phyloP scores from a whole-genome alignment of 1,140 invertebrate genomes.

The Acromyrmex charruanus region DNA sequence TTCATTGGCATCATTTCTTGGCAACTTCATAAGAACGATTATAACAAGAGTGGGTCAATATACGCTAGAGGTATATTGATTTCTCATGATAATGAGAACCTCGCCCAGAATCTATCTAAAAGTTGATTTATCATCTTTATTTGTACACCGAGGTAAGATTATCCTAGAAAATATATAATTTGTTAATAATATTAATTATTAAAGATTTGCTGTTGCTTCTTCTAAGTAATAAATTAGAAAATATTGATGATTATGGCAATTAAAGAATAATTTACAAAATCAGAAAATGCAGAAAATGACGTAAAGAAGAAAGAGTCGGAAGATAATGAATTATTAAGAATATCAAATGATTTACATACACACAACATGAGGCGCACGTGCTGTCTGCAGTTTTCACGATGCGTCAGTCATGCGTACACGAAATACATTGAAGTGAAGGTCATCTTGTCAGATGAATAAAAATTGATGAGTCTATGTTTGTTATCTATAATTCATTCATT shows the following conservation, averaged over 20 bases:
- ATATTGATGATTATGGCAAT: not conserved
- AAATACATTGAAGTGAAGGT: not conserved
- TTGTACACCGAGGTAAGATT: not conserved
- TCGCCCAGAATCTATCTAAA: not conserved
- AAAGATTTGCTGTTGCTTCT: not conserved
- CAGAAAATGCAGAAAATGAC: not conserved
- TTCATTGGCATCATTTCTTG: constrained; percentile 59
- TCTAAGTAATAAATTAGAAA: not conserved
- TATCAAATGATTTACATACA: not conserved
- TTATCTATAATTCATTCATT: constrained; percentile 11
- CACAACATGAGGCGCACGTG: constrained; percentile 17
- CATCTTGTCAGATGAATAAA: constrained; percentile 14
- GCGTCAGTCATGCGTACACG: not conserved
- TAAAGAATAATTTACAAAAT: not conserved
- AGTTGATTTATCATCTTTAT: constrained; percentile 39
- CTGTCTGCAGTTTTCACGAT: not conserved
- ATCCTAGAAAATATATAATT: not conserved
- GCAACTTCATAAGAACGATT: constrained; percentile 39
- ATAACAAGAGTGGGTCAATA: constrained; percentile 20
- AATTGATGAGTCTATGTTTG: not conserved
- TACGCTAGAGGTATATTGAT: constrained; percentile 46
- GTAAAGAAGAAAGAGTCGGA: not conserved
- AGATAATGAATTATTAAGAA: not conserved
- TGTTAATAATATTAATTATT: not conserved
- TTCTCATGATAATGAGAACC: not conserved